These are phyloP conservation scores for Zonitis immaculata DNA, from an alignment of 2,888 invertebrate species.

Conservation along the genomic window DNA sequence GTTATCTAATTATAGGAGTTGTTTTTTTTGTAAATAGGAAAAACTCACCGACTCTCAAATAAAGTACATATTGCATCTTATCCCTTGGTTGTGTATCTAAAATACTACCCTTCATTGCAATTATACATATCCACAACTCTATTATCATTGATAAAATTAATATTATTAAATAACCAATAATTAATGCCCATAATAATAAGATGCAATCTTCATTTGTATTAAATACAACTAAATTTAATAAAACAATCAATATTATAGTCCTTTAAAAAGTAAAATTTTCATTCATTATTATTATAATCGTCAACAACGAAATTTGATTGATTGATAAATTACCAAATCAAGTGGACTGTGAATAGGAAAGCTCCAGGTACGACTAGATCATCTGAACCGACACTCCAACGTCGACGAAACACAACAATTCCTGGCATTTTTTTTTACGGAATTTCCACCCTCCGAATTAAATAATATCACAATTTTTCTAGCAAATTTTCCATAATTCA, in stretches of 20 bases:
- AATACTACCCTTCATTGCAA: slow-evolving; percentile 76
- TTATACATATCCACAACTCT: slow-evolving; percentile 67
- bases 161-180: slow-evolving; percentile 59
- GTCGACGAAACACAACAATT: slow-evolving; percentile 74
- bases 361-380: slow-evolving; percentile 81
- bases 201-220: slow-evolving; percentile 51
- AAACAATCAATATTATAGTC: slow-evolving; percentile 57
- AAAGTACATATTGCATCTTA: slow-evolving; percentile 75
- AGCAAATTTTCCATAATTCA: too few relatives aligned
- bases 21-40: not conserved
- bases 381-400: slow-evolving; percentile 87
- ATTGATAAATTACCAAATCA: slow-evolving; percentile 66
- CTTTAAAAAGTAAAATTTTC: too few relatives aligned
- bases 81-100: slow-evolving; percentile 68
- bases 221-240: slow-evolving; percentile 57
- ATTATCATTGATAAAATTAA: slow-evolving; percentile 58
- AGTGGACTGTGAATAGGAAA: slow-evolving; percentile 69
- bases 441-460: not conserved
- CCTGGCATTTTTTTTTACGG: slow-evolving; percentile 71
- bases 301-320: not conserved
- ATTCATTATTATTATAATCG: too few relatives aligned
- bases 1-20: not conserved
- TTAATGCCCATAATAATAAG: slow-evolving; percentile 54
- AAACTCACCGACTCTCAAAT: slow-evolving; percentile 67
- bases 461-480: too few relatives aligned